Base-by-base conservation (phyloP, 2,888 invertebrate species). In the Eucera pruinosa region DNA sequence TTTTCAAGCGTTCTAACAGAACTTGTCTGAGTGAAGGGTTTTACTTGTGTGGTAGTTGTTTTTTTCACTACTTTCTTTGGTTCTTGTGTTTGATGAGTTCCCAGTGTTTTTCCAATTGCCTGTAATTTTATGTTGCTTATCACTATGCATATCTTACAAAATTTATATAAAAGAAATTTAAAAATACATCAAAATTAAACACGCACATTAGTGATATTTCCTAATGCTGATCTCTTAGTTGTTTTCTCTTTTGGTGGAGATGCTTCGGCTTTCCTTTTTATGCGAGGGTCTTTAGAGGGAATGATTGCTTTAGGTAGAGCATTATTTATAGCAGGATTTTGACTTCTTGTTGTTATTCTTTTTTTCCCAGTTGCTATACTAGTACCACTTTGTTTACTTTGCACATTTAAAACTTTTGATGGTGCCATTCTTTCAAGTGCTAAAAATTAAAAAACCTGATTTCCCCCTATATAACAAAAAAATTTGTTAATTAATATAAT, bases 211-310 rank as follows among this genome's bases (percentile, higher is more conserved):
- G 97, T 97, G 83, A 97, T 95, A 91, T 98, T 97, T 77, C 96
- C 97, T 89, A 98, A 95, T 2, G 97, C 98, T 48, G 97, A 96
- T 87, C 98, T 94, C 91, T 97, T 97, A 5, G 95, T 94, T 61
- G 94, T 94, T 83, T 95, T 95, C 90, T 96, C 95, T 92, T 96
- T 97, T 52, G 95, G 89, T 4, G 97, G 97, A 69, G 97, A 97
- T 80, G 95, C 95, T 52, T 96, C 95, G 1, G 97, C 97, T 94
- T 97, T 97, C 89, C 97, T 94, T 91, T 97, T 97, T 61, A 94
- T 94, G 66, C 95, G 93, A 27, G 93, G 91, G 89, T 94, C 94
- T 82, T 94, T 90, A 79, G 85, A 90, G 77, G 93, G 91, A 84
- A 93, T 93, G 67, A 93, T 87, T 87, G 93, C 93, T 89, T 94